Evolutionary conservation across 2,113 vertebrate genomes (phyloP), one percentile per base, ranked within the genome.

Genomic region (Lontra canadensis): DNA sequence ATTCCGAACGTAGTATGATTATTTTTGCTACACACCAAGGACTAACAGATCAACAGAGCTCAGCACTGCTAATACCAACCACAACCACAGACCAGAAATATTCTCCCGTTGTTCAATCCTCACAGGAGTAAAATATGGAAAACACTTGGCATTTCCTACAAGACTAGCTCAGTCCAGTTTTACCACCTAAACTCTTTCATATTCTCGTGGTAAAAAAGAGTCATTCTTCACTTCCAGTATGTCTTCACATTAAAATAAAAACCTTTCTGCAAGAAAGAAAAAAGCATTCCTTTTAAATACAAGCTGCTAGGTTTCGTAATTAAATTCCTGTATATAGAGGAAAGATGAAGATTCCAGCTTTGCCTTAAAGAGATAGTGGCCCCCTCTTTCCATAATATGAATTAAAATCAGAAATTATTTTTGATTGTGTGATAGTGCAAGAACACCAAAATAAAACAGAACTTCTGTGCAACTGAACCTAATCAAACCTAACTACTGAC

Each of bases 231-330:
- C 31, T 94, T 86, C 52, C 86, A 83, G 78, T 49, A 55, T 49
- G 69, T 13, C 21, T 86, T 44, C 65, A 11, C 14, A 88, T 92
- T 90, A 96, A 96, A 92, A 94, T 76, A 88, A 96, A 94, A 95
- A 44, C 7, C 0, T 10, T 87, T 20, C 0, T 39, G 44, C 78
- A 2, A 42, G 36, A n/a, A 65, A 73, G 31, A 55, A 21, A 49
- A 65, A 49, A 73, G 1, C 11, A 25, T 93, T 89, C 21, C n/a
- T 17, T 90, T 93, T 89, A 95, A 63, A 86, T 63, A 80, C 12
- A 82, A 85, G 3, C 36, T n/a, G 15, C 6, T 89, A 36, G 12
- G 67, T 96, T 90, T 83, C 34, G 69, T 49, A 88, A 81, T 39
- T 92, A 90, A 94, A 17, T 65, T 8, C n/a, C 15, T 90, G 26